These are phyloP conservation scores for Phalacrocorax brasilianus DNA, from an alignment of 2,113 vertebrate genomes.

Conservation along the genomic window DNA sequence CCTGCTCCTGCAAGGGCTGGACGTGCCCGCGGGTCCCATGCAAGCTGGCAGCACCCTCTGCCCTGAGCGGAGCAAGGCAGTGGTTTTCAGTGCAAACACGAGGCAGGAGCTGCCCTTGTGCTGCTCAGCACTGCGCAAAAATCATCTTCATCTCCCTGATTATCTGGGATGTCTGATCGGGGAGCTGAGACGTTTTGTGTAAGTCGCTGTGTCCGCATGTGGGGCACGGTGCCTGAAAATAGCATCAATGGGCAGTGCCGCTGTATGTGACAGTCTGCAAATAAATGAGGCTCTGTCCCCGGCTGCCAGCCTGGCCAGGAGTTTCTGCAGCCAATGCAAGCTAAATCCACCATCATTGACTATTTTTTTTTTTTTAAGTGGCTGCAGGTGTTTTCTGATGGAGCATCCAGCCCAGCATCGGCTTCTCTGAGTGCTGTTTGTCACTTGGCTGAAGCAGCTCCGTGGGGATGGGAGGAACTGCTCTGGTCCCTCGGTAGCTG, in stretches of 20 bases:
- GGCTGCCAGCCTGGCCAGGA: neutral
- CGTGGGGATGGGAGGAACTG: neutral
- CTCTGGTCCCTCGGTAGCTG: fast-evolving
- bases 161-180: neutral
- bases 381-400: constrained; percentile 22
- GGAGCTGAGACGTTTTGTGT: neutral
- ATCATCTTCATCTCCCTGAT: fast-evolving
- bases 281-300: neutral
- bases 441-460: neutral
- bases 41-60: neutral
- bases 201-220: neutral
- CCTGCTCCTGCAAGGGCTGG: fast-evolving
- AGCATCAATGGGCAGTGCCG: neutral
- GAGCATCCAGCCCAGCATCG: neutral
- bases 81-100: neutral
- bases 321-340: neutral
- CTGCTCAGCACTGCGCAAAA: fast-evolving
- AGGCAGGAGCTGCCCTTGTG: neutral
- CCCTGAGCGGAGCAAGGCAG: neutral
- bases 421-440: neutral
- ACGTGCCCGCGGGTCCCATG: fast-evolving
- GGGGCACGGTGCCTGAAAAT: neutral
- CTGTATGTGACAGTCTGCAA: neutral
- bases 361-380: neutral
- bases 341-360: neutral